These are phyloP conservation scores for Gisinianus flammeolus DNA, from an alignment of 2,888 invertebrate species.

Conservation along the genomic window DNA sequence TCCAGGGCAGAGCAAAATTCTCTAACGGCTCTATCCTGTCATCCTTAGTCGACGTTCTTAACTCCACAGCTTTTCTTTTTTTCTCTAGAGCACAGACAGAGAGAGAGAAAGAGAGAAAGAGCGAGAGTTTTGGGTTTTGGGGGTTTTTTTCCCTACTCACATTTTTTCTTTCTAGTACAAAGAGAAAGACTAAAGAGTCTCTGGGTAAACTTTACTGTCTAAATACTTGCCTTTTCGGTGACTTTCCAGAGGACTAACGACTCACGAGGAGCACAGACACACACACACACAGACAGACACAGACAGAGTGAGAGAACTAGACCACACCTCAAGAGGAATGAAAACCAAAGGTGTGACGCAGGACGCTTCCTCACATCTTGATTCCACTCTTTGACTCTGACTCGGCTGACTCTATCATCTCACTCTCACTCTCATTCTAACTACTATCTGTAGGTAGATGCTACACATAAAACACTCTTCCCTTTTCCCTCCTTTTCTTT, in stretches of 20 bases:
- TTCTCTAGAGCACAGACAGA: too few relatives aligned
- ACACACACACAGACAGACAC: not conserved
- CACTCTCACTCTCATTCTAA: not conserved
- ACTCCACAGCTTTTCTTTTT: too few relatives aligned
- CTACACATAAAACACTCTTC: too few relatives aligned
- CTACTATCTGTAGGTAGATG: too few relatives aligned
- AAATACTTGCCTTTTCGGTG: conserved; percentile 2
- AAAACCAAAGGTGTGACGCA: not conserved
- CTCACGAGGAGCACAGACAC: not conserved
- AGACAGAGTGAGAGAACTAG: not conserved
- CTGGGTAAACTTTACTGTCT: conserved; percentile 14
- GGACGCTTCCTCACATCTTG: not conserved
- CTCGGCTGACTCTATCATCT: not conserved
- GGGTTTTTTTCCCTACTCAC: too few relatives aligned
- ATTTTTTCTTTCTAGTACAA: too few relatives aligned
- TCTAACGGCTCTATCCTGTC: too few relatives aligned
- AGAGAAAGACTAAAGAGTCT: not conserved
- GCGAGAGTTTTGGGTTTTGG: too few relatives aligned
- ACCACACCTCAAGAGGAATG: conserved; percentile 10
- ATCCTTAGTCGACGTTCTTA: too few relatives aligned
- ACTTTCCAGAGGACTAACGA: not conserved
- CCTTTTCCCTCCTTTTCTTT: too few relatives aligned
- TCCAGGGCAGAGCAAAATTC: too few relatives aligned
- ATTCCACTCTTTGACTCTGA: not conserved
- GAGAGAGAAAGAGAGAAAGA: too few relatives aligned